A percentile compares a stretch with the other conserved stretches of the same genome.
Conservation (phyloP, 2,888 invertebrate species). For the Macrophya annulata region DNA sequence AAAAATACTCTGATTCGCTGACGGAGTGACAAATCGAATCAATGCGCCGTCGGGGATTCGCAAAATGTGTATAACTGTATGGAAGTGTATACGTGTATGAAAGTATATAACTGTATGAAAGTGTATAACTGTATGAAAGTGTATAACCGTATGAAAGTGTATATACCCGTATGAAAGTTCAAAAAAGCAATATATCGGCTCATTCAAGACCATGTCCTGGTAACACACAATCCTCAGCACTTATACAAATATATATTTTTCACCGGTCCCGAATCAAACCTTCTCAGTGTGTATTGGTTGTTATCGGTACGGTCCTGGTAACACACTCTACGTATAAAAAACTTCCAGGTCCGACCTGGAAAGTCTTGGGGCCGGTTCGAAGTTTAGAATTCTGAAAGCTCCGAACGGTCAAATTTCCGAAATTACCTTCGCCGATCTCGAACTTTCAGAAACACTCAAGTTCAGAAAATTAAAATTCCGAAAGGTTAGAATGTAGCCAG, state of each 20-base stretch:
- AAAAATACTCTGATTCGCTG: too few species aligned
- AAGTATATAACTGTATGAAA: conserved; percentile 12
- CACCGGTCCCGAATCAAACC: neutral
- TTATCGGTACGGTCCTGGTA: conserved; percentile 22
- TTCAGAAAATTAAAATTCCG: too few species aligned
- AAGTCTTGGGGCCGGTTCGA: too few species aligned
- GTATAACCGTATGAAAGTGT: conserved; percentile 29
- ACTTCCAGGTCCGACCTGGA: conserved; percentile 35
- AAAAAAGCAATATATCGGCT: conserved; percentile 9
- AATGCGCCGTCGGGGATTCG: neutral
- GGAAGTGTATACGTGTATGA: conserved; percentile 29
- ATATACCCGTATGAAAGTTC: neutral
- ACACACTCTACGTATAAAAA: conserved; percentile 13
- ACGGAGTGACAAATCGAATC: too few species aligned
- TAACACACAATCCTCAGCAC: neutral
- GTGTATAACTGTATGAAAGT: conserved; percentile 30
- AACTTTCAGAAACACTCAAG: too few species aligned
- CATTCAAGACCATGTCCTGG: conserved; percentile 13
- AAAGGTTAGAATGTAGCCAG: too few species aligned
- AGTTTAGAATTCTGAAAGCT: too few species aligned
- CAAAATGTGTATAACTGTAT: neutral
- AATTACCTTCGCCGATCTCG: too few species aligned
- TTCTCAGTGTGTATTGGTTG: neutral
- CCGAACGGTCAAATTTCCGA: too few species aligned
- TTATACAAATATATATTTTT: conserved; percentile 15